Conservation (phyloP, 2,888 invertebrate species). For the Mycalesis mineus region DNA sequence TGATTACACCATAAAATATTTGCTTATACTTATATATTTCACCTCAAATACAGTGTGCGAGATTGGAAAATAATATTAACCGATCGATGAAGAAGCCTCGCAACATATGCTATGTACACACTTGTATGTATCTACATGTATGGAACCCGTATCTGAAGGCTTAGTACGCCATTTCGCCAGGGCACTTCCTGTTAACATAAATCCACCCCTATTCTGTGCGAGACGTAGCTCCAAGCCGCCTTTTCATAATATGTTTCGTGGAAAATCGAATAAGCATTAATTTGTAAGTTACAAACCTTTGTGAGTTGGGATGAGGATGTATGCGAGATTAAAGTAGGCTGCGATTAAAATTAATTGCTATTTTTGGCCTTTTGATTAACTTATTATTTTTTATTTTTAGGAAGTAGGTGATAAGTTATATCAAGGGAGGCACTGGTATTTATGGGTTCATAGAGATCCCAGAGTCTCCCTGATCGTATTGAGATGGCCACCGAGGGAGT, state of each 20-base stretch:
- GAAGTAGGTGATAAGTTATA: too few species aligned
- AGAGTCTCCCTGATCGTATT: too few species aligned
- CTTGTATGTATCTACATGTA: constrained; percentile 35
- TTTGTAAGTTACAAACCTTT: constrained; percentile 6
- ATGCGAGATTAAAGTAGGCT: neutral
- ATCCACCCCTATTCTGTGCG: constrained; percentile 52
- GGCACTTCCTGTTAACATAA: constrained; percentile 71
- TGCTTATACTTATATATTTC: neutral
- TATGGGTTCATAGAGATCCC: too few species aligned
- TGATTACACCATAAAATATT: too few species aligned
- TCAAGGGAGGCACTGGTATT: too few species aligned
- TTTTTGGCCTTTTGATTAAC: neutral
- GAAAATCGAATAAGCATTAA: constrained; percentile 17
- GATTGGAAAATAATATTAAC: constrained; percentile 27
- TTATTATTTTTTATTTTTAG: neutral
- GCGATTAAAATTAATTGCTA: neutral
- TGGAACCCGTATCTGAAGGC: constrained; percentile 62
- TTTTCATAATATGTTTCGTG: constrained; percentile 24
- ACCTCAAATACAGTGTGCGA: neutral
- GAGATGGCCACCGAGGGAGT: too few species aligned
- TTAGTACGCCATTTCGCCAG: constrained; percentile 65
- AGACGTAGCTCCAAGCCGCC: constrained; percentile 22
- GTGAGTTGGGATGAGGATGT: neutral
- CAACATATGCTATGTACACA: constrained; percentile 27
- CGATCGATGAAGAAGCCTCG: constrained; percentile 21